Evolutionary conservation across 2,888 invertebrate species (phyloP).

Genomic region (Podabrus alpinus): DNA sequence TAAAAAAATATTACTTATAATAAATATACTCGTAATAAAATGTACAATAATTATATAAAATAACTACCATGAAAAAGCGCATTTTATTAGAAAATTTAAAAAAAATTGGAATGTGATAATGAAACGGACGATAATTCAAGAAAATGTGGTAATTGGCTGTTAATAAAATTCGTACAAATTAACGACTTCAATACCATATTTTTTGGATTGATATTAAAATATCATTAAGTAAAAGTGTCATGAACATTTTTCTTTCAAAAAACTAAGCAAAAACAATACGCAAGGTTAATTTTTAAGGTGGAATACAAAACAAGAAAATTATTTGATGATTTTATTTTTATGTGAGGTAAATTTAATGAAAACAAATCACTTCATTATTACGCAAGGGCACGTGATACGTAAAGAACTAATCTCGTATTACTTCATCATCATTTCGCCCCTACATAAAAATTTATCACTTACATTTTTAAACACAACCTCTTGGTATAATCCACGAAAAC

Average conservation of each 20-base stretch:
- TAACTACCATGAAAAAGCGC: too few species aligned
- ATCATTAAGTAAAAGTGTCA: slow-evolving; percentile 2
- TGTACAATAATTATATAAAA: too few species aligned
- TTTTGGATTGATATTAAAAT: not conserved
- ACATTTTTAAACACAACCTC: slow-evolving; percentile 27
- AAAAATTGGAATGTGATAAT: not conserved
- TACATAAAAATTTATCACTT: slow-evolving; percentile 28
- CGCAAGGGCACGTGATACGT: not conserved
- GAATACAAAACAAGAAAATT: not conserved
- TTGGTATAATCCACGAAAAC: slow-evolving; percentile 24
- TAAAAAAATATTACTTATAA: not conserved
- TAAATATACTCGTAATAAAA: too few species aligned
- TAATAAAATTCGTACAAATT: not conserved
- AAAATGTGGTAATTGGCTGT: not conserved
- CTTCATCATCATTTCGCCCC: slow-evolving; percentile 28
- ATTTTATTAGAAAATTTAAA: not conserved
- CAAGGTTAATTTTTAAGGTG: not conserved
- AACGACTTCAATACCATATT: not conserved
- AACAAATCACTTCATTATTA: not conserved
- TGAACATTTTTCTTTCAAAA: not conserved
- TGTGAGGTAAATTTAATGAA: not conserved
- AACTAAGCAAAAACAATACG: not conserved
- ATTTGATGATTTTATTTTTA: slow-evolving; percentile 1
- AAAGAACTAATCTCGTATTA: slow-evolving; percentile 24
- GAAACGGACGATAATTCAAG: not conserved